phyloP scores from a whole-genome alignment of 2,113 vertebrate genomes.

The Ranitomeya variabilis region DNA sequence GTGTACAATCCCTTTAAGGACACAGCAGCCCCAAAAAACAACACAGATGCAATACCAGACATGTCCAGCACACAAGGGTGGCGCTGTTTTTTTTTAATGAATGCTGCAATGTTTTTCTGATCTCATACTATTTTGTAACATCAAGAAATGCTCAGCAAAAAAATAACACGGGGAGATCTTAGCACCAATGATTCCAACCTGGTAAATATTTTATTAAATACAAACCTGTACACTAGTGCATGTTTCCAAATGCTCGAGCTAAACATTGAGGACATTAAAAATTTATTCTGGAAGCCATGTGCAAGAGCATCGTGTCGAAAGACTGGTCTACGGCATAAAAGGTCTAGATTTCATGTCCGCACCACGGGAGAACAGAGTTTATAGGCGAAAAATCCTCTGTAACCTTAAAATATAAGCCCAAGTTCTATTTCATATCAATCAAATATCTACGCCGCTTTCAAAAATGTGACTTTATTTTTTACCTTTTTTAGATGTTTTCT shows the following conservation, averaged over 20 bases:
- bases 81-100: no score
- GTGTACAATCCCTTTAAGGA: background rate
- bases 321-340: background rate
- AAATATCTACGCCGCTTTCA: background rate
- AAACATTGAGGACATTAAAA: background rate
- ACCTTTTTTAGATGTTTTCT: constrained; percentile 13
- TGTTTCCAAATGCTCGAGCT: background rate
- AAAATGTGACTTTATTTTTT: background rate
- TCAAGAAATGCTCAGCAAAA: background rate
- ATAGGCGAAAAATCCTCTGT: background rate
- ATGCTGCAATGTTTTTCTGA: background rate
- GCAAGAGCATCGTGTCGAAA: background rate
- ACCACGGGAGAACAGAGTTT: background rate
- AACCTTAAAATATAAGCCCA: background rate
- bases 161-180: background rate
- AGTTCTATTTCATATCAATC: background rate
- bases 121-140: background rate
- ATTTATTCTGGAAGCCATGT: background rate
- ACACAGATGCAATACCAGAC: background rate
- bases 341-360: background rate
- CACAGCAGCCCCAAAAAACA: background rate
- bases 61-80: background rate
- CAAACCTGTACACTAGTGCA: constrained; percentile 1
- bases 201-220: background rate
- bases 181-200: background rate